Evolutionary conservation across 2,888 invertebrate species (phyloP).

Genomic region (Agonopterix subpropinquella): DNA sequence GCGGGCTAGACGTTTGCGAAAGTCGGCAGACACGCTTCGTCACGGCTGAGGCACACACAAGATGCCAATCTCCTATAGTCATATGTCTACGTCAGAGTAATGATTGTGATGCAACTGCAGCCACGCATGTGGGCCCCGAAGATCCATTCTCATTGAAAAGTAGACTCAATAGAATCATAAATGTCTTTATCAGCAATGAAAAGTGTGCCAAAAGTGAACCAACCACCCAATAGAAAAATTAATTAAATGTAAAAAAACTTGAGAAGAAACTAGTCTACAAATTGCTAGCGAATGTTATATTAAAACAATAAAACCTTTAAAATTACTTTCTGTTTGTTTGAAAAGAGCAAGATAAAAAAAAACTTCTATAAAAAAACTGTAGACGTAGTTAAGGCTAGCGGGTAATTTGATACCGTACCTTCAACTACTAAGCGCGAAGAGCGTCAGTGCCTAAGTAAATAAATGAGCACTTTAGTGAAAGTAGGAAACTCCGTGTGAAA

Average conservation of each 20-base stretch:
- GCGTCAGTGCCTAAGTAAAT: slow-evolving; percentile 23
- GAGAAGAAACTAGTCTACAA: too few relatives aligned
- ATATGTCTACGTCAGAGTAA: slow-evolving; percentile 49
- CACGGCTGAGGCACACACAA: slow-evolving; percentile 43
- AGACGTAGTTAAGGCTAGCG: background rate
- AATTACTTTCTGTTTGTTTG: too few relatives aligned
- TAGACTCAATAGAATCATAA: background rate
- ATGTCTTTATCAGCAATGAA: too few relatives aligned
- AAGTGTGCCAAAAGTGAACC: too few relatives aligned
- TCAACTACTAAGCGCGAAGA: slow-evolving; percentile 5
- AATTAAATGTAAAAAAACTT: too few relatives aligned
- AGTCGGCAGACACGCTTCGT: slow-evolving; percentile 52
- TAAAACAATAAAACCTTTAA: too few relatives aligned
- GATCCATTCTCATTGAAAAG: background rate
- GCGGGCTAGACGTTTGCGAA: slow-evolving; percentile 49
- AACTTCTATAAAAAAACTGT: background rate
- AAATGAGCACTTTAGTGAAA: slow-evolving; percentile 41
- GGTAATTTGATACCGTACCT: slow-evolving; percentile 11
- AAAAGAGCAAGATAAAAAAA: too few relatives aligned
- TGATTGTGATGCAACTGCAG: slow-evolving; percentile 50
- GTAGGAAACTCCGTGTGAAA: slow-evolving; percentile 31
- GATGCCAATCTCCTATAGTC: slow-evolving; percentile 53
- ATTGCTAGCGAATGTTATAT: too few relatives aligned
- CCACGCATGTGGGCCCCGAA: background rate
- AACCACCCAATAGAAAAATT: too few relatives aligned